Percentiles rank a stretch among this genome's conserved stretches.
Evolutionary conservation across 92 coral and sea anemone species (phyloP).

Genomic region (Anthopleura xanthogrammica): DNA sequence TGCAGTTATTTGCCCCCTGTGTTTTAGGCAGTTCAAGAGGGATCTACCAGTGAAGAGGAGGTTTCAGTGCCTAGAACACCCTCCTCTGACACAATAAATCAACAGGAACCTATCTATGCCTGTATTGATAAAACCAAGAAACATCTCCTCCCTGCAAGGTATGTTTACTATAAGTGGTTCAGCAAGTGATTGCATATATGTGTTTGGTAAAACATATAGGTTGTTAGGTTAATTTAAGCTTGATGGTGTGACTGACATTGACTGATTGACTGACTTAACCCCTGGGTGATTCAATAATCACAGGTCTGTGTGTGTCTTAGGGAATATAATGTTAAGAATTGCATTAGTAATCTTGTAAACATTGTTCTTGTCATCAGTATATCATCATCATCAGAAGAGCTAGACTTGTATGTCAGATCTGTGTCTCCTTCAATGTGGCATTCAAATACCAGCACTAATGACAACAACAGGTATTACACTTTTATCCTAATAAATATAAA

Average conservation of each 20-base stretch:
- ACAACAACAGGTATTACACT: constrained; percentile 9
- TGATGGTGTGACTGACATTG: no score
- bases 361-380: constrained; percentile 11
- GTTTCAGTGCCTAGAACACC: constrained; percentile 8
- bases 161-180: background rate
- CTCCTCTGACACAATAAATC: constrained; percentile 15
- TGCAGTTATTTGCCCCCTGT: background rate
- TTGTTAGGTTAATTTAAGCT: no score
- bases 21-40: constrained; percentile 49
- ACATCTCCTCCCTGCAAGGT: constrained; percentile 9
- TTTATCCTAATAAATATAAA: background rate
- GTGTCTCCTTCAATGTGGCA: constrained; percentile 58
- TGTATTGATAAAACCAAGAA: background rate
- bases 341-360: no score
- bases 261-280: no score
- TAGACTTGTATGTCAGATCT: constrained; percentile 66
- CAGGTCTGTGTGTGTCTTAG: no score
- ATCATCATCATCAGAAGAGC: constrained; percentile 60
- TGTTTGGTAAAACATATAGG: no score
- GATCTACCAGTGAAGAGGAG: constrained; percentile 74
- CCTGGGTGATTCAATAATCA: no score
- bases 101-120: constrained; percentile 37
- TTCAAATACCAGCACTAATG: constrained; percentile 9
- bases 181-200: no score
- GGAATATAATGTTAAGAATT: no score